phyloP scores from a whole-genome alignment of 35 echinoderm and acorn worm species.

The Antedon bifida region DNA sequence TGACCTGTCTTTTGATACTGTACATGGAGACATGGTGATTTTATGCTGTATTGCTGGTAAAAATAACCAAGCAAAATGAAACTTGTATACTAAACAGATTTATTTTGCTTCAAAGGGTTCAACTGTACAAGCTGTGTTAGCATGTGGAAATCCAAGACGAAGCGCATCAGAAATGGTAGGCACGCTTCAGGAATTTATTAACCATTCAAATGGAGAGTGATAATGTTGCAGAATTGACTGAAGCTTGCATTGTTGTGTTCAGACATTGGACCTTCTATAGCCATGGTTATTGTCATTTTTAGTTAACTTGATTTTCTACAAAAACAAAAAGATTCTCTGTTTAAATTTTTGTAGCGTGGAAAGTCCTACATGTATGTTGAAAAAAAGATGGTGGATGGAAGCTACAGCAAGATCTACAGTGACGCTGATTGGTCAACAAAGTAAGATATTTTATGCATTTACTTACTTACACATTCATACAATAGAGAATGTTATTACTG shows the following conservation, averaged over 20 bases:
- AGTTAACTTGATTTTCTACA: too few relatives aligned
- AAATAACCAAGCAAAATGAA: too few relatives aligned
- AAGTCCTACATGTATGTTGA: neutral
- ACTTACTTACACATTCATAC: too few relatives aligned
- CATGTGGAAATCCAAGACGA: neutral
- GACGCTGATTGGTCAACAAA: neutral
- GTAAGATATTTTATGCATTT: neutral
- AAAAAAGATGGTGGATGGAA: neutral
- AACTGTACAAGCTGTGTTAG: neutral
- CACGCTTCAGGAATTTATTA: neutral
- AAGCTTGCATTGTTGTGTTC: too few relatives aligned
- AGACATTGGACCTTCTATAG: too few relatives aligned
- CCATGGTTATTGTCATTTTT: too few relatives aligned
- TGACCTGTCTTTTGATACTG: too few relatives aligned
- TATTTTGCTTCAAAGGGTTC: neutral
- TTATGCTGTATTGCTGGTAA: too few relatives aligned
- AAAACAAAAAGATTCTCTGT: neutral
- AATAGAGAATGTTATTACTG: too few relatives aligned
- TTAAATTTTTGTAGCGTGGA: conserved; percentile 1
- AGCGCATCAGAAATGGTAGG: neutral
- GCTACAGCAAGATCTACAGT: neutral
- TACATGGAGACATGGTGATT: too few relatives aligned
- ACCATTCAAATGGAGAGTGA: neutral
- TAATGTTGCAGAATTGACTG: too few relatives aligned
- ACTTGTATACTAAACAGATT: too few relatives aligned